These are phyloP conservation scores for Trissolcus basalis DNA, from an alignment of 1,140 invertebrate species.

Conservation along the genomic window DNA sequence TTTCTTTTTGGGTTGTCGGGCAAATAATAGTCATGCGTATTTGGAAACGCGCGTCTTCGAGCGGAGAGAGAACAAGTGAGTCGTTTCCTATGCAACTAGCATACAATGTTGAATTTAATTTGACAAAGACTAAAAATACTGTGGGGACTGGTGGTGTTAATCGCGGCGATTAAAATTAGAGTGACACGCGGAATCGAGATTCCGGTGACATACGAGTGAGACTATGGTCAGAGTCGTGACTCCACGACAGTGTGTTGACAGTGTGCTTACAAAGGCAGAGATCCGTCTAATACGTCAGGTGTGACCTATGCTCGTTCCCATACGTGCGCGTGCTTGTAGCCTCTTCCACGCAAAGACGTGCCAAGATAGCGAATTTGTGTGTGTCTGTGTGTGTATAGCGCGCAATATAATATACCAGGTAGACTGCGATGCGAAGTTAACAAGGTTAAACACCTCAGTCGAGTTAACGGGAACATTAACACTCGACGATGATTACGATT, in stretches of 20 bases:
- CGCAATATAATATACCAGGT: constrained; percentile 43
- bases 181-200: constrained; percentile 23
- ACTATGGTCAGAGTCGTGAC: constrained; percentile 12
- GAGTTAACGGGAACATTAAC: constrained; percentile 77
- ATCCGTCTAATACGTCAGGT: constrained; percentile 67
- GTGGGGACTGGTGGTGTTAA: not conserved
- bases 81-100: constrained; percentile 2
- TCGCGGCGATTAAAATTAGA: constrained; percentile 42
- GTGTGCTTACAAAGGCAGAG: constrained; percentile 61
- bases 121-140: constrained; percentile 25
- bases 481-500: constrained; percentile 76
- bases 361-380: constrained; percentile 20
- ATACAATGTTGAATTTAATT: constrained; percentile 10
- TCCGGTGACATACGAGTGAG: constrained; percentile 30
- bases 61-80: constrained; percentile 2
- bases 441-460: constrained; percentile 76
- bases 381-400: constrained; percentile 1
- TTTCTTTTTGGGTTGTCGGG: too few relatives aligned
- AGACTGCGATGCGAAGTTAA: constrained; percentile 69
- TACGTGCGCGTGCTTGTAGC: constrained; percentile 43
- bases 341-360: constrained; percentile 28
- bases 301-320: constrained; percentile 62
- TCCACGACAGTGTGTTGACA: constrained; percentile 50
- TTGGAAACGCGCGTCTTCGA: not conserved
- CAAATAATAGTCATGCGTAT: not conserved